Evolutionary conservation across 2,888 invertebrate species (phyloP), one percentile per base, ranked within the genome.

Genomic region (Amphipoea lucens): DNA sequence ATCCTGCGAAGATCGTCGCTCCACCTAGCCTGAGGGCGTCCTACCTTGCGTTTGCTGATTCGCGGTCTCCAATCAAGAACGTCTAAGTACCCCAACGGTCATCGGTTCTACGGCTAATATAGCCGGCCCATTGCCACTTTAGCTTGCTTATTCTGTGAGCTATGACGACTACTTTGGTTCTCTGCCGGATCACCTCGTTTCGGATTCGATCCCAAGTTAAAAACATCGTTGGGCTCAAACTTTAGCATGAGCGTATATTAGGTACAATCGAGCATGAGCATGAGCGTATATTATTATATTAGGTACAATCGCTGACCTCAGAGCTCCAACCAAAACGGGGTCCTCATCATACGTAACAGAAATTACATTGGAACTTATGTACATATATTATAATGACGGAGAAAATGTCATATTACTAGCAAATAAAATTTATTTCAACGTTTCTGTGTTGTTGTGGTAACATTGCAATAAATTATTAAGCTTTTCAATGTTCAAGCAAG

Each of bases 281-380:
- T 12, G 12, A 48, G 12, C 48, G 48, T 48, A 17, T 23, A 36
- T 2, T 36, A 20, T 29, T 71, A 1, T 20, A 29, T 12, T 6
- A 29, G 9, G 0, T 17, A 62, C 2, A n/a, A 57, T 83, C 79
- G 69, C 87, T 63, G n/a, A 62, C 3, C 40, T 63, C 69, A 62
- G 60, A 65, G 66, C 84, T 70, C 66, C 66, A 70, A 36, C 42
- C n/a, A 9, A 62, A 76, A 66, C 57, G 12, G n/a, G 12, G 12
- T 71, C 69, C 29, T 67, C 57, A 40, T 72, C 63, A 78, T 78
- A 60, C 72, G 75, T 73, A 63, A 66, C 42, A 83, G 48, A 73
- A 75, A 79, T 79, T 63, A 70, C 20, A 36, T 70, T 75, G 11
- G 48, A 83, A 74, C 40, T 69, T 65, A 66, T 57, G 48, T 68